These are phyloP conservation scores for Hydra vulgaris DNA, from an alignment of 30 jellyfish, hydroid and myxozoan species.

Conservation along the genomic window DNA sequence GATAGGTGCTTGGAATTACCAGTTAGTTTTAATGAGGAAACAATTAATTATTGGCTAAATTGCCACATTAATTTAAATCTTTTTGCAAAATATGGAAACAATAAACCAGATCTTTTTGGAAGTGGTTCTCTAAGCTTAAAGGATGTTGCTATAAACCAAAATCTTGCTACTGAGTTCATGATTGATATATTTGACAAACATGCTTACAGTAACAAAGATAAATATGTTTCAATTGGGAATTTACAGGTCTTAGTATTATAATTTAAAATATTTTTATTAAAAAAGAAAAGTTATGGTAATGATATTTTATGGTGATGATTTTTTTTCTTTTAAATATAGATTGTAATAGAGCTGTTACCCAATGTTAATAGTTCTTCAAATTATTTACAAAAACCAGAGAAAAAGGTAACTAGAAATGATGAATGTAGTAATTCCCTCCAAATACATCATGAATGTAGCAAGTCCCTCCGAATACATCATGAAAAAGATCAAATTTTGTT, in stretches of 20 bases:
- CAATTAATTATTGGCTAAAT: slow-evolving; percentile 49
- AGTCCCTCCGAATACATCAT: no score
- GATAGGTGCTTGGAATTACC: slow-evolving; percentile 49
- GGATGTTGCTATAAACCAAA: slow-evolving; percentile 3
- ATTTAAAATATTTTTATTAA: no score
- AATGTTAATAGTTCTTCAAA: background rate
- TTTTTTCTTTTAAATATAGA: background rate
- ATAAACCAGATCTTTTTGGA: slow-evolving; percentile 14
- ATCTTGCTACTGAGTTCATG: background rate
- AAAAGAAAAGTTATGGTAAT: background rate
- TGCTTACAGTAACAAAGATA: background rate
- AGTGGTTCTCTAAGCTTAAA: slow-evolving; percentile 1
- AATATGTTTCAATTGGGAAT: slow-evolving; percentile 2
- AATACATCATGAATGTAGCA: no score
- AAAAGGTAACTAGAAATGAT: background rate
- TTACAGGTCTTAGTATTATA: background rate
- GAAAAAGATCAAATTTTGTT: no score
- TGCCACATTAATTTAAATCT: slow-evolving; percentile 28
- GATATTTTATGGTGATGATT: no score
- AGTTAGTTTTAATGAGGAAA: slow-evolving; percentile 34
- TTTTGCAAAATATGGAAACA: background rate
- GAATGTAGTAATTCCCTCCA: background rate
- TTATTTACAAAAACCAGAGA: background rate
- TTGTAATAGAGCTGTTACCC: background rate
- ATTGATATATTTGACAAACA: background rate